Base-by-base conservation (phyloP, 2,888 invertebrate species). In the Xestia ashworthii region DNA sequence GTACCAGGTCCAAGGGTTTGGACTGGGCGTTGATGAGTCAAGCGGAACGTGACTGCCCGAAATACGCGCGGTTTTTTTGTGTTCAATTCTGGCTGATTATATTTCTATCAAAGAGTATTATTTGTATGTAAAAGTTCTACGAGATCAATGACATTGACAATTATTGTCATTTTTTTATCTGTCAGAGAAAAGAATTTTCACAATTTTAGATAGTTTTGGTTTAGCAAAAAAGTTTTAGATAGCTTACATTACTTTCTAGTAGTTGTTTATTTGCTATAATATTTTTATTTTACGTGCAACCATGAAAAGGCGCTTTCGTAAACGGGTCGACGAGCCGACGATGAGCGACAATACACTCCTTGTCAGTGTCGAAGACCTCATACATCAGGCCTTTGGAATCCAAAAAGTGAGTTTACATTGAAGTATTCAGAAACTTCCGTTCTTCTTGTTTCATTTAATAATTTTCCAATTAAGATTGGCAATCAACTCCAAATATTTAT, bases 331-430 rank as follows among this genome's bases (percentile, higher is more conserved):
- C 14, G 65, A 65, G n/a, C 65, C 65, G 14, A 4, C 6, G n/a
- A 65, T 44, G 44, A 44, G 44, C n/a, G 65, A 65, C 14, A 65
- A 14, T 44, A 44, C 44, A n/a, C 65, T n/a, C 1, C 8, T 65
- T 14, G 8, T 44, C n/a, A 65, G n/a, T 65, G 44, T 65, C n/a
- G 65, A 65, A 44, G 65, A 65, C 44, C 65, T 65, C 14, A 65
- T 65, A n/a, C 0, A 16, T 44, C n/a, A 8, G n/a, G 14, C 65
- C 8, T 65, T 65, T 44, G 65, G 65, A 44, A 0, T 44, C n/a
- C 1, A 9, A 8, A 1, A 6, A 14, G 65, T 65, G n/a, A 65
- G 50, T 50, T 50, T 19, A 19, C 19, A 50, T 50, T 19, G 50
- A 50, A 58, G 58, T 25, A n/a, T 55, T 55, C 53, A 53, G 53